Conservation (phyloP, 2,113 vertebrate species). For the Mesocricetus auratus region DNA sequence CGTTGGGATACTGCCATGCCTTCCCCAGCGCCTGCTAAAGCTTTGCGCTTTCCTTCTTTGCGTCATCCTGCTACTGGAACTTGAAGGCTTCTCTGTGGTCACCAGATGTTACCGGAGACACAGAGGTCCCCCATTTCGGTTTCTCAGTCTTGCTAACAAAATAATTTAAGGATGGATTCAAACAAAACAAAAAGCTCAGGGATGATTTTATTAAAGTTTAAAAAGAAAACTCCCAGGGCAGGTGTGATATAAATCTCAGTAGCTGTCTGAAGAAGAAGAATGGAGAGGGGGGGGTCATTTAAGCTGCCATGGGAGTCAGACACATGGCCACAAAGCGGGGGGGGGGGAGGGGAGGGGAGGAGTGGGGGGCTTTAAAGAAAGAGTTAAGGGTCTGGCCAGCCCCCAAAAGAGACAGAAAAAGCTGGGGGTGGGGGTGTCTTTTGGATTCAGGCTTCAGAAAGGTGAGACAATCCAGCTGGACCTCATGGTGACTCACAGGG, state of each 20-base stretch:
- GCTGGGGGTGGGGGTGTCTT: no score
- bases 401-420: no score
- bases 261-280: not conserved
- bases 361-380: not conserved
- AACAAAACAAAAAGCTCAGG: not conserved
- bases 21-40: accelerated
- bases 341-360: not conserved
- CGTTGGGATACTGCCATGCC: no score
- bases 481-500: not conserved
- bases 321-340: no score
- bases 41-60: not conserved
- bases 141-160: not conserved
- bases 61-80: not conserved
- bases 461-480: not conserved
- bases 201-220: not conserved
- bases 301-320: not conserved
- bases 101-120: not conserved
- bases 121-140: not conserved
- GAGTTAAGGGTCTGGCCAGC: not conserved
- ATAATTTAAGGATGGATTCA: not conserved
- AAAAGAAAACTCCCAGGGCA: not conserved
- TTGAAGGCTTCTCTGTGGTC: not conserved
- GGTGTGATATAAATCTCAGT: not conserved
- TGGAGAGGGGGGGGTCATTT: not conserved
- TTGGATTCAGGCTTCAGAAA: not conserved